Evolutionary conservation across 2,113 vertebrate species (phyloP), one percentile per base, ranked within the genome.

Genomic region (Chamaea fasciata): DNA sequence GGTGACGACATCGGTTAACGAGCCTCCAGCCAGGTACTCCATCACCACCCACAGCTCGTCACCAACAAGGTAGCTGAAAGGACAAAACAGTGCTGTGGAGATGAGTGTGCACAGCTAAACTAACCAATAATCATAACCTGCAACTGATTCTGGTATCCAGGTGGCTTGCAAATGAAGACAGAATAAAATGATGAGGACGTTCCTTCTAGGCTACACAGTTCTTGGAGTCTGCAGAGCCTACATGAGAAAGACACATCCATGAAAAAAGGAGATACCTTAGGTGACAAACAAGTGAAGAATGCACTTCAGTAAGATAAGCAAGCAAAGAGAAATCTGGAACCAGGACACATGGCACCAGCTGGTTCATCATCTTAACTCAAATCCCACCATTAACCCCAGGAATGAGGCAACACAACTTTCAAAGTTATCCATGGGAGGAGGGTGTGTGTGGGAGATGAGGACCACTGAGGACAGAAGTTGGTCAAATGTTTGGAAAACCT

Each of bases 11-110:
- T 99, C 99, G 1, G 99, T 99, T 90, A 99, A 96, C 20, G 99
- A 99, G 75, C 99, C 99, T 42, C 99, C 99, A 22, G 99, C 99
- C 98, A 99, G 96, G 96, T 99, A 99, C 52, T 99, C 99, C 99
- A 99, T 99, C 91, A 99, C 99, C 76, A 99, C 99, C 99, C 99
- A 99, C 28, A 99, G 98, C 86, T 99, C 99, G 92, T 99, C 99
- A 65, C 99, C 99, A 3, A 99, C 99, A 96, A 99, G 98, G 97
- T 99, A 99, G 97, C 99, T 99, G 92, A 44, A 97, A 96, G 22
- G 87, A 93, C 39, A 90, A 71, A 95, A 92, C 56, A 80, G 55
- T 14, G 44, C 73, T 47, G 20, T 27, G 20, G 39, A 50, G 57
- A 27, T 67, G 31, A 83, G 67, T 4, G 28, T 18, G 42, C 13